Evolutionary conservation across 2,888 invertebrate genomes (phyloP).

Genomic region (Coelinius sp.): DNA sequence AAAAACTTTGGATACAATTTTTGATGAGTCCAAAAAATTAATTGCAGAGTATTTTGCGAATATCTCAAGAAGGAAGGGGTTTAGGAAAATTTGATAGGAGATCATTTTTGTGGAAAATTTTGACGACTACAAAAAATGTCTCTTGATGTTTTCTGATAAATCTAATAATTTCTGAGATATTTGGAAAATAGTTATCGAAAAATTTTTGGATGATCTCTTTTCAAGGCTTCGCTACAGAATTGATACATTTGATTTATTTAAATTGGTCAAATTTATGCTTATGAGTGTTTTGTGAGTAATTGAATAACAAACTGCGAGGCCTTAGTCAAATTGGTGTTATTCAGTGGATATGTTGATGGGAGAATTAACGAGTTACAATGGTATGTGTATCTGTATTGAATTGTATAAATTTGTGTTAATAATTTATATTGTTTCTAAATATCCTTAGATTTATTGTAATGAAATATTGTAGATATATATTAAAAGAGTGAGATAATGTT

Average conservation of each 20-base stretch:
- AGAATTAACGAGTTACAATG: neutral
- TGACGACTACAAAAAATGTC: neutral
- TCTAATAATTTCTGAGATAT: neutral
- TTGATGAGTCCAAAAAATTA: neutral
- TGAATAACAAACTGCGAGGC: conserved; percentile 18
- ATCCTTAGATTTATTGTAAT: conserved; percentile 5
- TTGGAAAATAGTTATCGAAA: neutral
- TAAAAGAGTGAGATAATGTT: neutral
- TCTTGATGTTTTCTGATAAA: neutral
- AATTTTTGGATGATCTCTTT: neutral
- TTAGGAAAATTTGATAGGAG: too few relatives aligned
- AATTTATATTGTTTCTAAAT: conserved; percentile 23
- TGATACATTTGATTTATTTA: neutral
- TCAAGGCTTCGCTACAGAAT: neutral
- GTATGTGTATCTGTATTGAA: conserved; percentile 8
- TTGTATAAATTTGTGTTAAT: conserved; percentile 23
- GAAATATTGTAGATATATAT: conserved; percentile 18
- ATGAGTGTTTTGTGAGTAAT: neutral
- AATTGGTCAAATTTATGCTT: neutral
- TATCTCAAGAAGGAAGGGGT: neutral
- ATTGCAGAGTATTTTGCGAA: neutral
- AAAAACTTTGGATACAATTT: neutral
- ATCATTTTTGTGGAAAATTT: neutral
- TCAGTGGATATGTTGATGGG: neutral
- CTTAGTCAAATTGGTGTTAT: conserved; percentile 20